Base-by-base conservation (phyloP, 2,888 invertebrate species). In the Dascillus cervinus region DNA sequence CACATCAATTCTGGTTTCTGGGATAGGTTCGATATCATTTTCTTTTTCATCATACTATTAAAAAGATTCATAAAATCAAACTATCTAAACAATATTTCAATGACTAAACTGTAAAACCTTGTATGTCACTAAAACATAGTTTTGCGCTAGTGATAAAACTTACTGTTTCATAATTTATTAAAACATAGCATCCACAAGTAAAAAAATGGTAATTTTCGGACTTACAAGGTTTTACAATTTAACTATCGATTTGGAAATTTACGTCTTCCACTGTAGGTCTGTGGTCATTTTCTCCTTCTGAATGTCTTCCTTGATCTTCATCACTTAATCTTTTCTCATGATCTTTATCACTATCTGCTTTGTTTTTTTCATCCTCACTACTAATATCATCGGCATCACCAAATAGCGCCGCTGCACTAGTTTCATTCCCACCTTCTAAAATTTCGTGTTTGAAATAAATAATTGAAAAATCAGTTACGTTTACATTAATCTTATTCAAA, bases 351-450 rank as follows among this genome's bases (percentile, higher is more conserved):
- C 21, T 20, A 20, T 64, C 47, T 50, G 62, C 36, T 47, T 66
- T 67, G 4, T 55, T 58, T 3, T 69, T 77, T 35, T 85, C 88
- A 47, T 88, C 87, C 44, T 90, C 91, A 4, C 85, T 80, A 57
- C 89, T 90, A 24, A 92, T 92, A 59, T 92, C 92, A 39, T 90
- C 84, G 9, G 91, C 92, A 66, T 92, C 92, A 6, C 94, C 94
- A 64, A 94, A 94, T 13, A 94, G 69, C 4, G 87, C 89, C 43
- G 84, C 84, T 0, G 89, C 86, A 14, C 79, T 82, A 28, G 79
- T 81, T 71, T 62, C 35, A 50, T 29, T 19, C 25, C 33, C 29
- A 13, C 19, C 9, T 20, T 25, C 31, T 15, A 17, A 4, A 25
- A 22, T 31, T n/a, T n/a, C n/a, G n/a, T n/a, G n/a, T n/a, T n/a